These are phyloP conservation scores for Cosmia pyralina DNA, from an alignment of 2,888 invertebrate genomes.

Conservation along the genomic window DNA sequence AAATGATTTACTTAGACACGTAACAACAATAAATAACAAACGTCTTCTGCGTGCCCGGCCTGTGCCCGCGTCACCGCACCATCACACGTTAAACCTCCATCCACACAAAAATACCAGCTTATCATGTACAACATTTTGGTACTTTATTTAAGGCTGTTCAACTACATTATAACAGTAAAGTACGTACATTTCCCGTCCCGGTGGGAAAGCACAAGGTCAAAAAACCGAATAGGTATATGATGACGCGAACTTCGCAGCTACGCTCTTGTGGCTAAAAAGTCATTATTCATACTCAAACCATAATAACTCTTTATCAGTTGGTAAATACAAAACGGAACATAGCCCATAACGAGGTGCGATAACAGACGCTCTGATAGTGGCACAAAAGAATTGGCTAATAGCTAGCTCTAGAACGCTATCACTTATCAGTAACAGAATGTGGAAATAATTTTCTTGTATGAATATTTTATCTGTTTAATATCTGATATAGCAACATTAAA, in stretches of 20 bases:
- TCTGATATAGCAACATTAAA: conserved; percentile 7
- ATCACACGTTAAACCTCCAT: conserved; percentile 30
- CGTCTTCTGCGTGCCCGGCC: conserved; percentile 27
- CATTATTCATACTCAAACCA: conserved; percentile 54
- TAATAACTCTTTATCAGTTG: conserved; percentile 66
- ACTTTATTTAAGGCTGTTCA: conserved; percentile 57
- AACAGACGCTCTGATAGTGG: conserved; percentile 67
- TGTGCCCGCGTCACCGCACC: conserved; percentile 28
- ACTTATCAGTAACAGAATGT: conserved; percentile 44
- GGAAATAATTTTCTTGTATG: conserved; percentile 31
- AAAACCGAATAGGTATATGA: conserved; percentile 58
- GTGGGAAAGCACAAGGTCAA: conserved; percentile 66
- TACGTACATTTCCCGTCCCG: conserved; percentile 61
- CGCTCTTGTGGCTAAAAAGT: conserved; percentile 41
- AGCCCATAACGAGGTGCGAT: conserved; percentile 66
- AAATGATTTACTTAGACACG: conserved; percentile 50
- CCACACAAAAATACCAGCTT: conserved; percentile 49
- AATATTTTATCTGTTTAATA: conserved; percentile 19
- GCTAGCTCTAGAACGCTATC: conserved; percentile 32
- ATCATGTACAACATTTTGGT: conserved; percentile 39
- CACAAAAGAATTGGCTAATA: conserved; percentile 70
- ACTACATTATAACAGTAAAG: conserved; percentile 58
- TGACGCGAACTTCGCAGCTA: conserved; percentile 18
- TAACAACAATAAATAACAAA: conserved; percentile 51
- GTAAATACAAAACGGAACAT: conserved; percentile 67